phyloP scores from a whole-genome alignment of 2,888 invertebrate species.

The Melangyna quadrimaculata region DNA sequence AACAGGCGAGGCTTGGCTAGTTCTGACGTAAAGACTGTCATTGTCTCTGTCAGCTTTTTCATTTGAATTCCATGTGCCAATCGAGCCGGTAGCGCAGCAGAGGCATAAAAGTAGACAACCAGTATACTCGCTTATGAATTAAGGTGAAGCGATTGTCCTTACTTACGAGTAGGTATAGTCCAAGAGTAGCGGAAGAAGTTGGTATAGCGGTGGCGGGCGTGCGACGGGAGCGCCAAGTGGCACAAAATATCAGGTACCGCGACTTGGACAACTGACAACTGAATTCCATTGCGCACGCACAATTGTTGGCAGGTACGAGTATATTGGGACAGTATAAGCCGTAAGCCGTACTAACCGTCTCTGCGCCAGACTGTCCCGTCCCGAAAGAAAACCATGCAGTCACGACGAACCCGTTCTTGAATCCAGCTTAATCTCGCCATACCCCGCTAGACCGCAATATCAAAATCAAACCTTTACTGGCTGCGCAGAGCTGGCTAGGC shows the following conservation, averaged over 20 bases:
- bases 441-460: background rate
- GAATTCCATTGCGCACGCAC: constrained; percentile 69
- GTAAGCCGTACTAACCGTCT: background rate
- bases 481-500: background rate
- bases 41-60: constrained; percentile 49
- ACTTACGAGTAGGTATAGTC: too few relatives aligned
- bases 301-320: too few relatives aligned
- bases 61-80: constrained; percentile 59
- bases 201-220: background rate
- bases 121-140: constrained; percentile 4
- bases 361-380: constrained; percentile 29
- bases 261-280: constrained; percentile 54
- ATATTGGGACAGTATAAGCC: constrained; percentile 18
- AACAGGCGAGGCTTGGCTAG: too few relatives aligned
- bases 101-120: background rate
- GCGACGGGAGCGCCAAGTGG: constrained; percentile 46
- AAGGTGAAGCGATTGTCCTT: constrained; percentile 42
- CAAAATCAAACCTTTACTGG: background rate
- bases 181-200: constrained; percentile 1
- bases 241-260: constrained; percentile 25
- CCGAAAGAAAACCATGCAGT: constrained; percentile 14
- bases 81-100: constrained; percentile 1
- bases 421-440: constrained; percentile 20
- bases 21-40: constrained; percentile 53
- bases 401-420: constrained; percentile 18